Conservation (phyloP, 2,113 vertebrate genomes). For the Conger conger region DNA sequence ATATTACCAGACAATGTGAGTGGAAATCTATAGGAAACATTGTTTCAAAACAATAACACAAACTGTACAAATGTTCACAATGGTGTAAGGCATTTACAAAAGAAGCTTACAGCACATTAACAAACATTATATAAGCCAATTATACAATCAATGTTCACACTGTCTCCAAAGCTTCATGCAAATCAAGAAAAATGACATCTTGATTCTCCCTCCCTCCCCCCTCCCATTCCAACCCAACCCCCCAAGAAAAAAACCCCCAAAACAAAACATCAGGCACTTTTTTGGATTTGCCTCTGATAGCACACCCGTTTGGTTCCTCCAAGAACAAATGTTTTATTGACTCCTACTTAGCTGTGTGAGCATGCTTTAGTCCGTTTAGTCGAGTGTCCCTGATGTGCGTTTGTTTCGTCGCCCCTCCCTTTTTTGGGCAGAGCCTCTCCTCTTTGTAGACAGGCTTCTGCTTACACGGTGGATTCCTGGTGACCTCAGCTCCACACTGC, state of each 20-base stretch:
- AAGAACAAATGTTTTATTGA: background rate
- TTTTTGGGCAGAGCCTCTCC: background rate
- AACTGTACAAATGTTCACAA: slow-evolving; percentile 25
- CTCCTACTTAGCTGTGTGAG: background rate
- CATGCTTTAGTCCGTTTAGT: background rate
- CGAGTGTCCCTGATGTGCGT: slow-evolving; percentile 5
- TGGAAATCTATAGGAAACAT: background rate
- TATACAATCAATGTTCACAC: slow-evolving; percentile 25
- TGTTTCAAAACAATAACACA: slow-evolving; percentile 17
- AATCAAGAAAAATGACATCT: background rate
- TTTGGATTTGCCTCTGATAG: background rate
- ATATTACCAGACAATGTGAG: background rate
- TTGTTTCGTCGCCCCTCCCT: slow-evolving; percentile 31
- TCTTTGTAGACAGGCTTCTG: slow-evolving; percentile 56
- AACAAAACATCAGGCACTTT: slow-evolving; percentile 22
- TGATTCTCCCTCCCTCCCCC: background rate
- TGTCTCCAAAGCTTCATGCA: slow-evolving; percentile 21
- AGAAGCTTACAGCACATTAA: slow-evolving; percentile 18
- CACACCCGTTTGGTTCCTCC: background rate
- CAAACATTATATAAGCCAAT: slow-evolving; percentile 14
- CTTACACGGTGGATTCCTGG: slow-evolving; percentile 71
- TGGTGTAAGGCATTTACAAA: slow-evolving; percentile 22
- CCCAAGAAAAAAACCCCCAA: background rate
- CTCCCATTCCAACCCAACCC: background rate
- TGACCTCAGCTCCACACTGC: slow-evolving; percentile 75